Conservation (phyloP, 2,888 invertebrate genomes). For the Diplazon laetatorius region DNA sequence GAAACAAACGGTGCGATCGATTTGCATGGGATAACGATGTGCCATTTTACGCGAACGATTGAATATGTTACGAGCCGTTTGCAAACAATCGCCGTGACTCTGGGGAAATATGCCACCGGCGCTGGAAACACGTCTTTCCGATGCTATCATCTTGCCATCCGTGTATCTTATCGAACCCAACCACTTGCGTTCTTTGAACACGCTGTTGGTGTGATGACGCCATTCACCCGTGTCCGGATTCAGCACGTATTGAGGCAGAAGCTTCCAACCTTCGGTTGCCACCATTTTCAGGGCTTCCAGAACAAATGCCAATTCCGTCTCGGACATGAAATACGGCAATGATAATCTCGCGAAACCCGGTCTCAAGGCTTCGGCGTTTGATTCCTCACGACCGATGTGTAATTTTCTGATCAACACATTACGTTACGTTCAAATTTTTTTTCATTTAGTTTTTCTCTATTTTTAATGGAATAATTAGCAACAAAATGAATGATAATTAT, state of each 20-base stretch:
- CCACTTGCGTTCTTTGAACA: constrained; percentile 92
- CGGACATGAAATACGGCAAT: constrained; percentile 92
- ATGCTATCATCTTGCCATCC: constrained; percentile 89
- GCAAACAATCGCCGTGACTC: constrained; percentile 89
- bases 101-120: constrained; percentile 89
- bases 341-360: constrained; percentile 95
- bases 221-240: constrained; percentile 95
- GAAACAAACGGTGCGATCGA: constrained; percentile 89
- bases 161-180: constrained; percentile 90
- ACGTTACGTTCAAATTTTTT: not conserved
- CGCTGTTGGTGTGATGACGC: constrained; percentile 91
- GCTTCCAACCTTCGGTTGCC: constrained; percentile 94
- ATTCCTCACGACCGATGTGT: constrained; percentile 75
- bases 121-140: constrained; percentile 88
- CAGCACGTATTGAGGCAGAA: constrained; percentile 93
- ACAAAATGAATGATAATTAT: too few species aligned
- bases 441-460: not conserved
- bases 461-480: not conserved
- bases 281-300: constrained; percentile 93
- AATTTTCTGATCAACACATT: constrained; percentile 66
- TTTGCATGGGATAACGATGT: constrained; percentile 88
- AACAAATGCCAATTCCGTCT: constrained; percentile 91
- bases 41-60: constrained; percentile 90
- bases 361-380: constrained; percentile 88
- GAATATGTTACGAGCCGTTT: constrained; percentile 91